These are phyloP conservation scores for Oryzias dopingdopingensis DNA, from an alignment of 2,797 vertebrate genomes.

Conservation along the genomic window DNA sequence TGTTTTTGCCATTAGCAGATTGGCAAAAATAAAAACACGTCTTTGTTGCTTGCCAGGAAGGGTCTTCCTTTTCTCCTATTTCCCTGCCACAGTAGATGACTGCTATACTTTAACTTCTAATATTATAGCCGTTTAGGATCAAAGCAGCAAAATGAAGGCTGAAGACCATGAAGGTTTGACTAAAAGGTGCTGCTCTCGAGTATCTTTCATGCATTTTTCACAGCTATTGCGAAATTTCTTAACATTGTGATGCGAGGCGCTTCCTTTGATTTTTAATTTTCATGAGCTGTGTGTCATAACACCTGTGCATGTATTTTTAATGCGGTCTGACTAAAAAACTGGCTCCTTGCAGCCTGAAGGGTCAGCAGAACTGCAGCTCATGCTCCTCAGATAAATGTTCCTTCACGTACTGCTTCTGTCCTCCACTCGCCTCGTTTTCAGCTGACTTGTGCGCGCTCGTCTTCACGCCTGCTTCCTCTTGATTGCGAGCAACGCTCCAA, in stretches of 20 bases:
- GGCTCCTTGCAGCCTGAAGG: constrained; percentile 9
- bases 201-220: constrained; percentile 8
- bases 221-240: constrained; percentile 8
- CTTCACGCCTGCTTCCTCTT: constrained; percentile 17
- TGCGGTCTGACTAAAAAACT: constrained; percentile 35
- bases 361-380: background rate
- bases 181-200: constrained; percentile 2
- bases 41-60: constrained; percentile 27
- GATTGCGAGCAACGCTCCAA: constrained; percentile 24
- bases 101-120: constrained; percentile 27
- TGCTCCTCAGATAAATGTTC: background rate
- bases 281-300: constrained; percentile 33
- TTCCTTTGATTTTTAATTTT: constrained; percentile 37
- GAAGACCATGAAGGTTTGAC: constrained; percentile 12
- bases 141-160: constrained; percentile 19
- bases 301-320: constrained; percentile 53
- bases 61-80: constrained; percentile 17
- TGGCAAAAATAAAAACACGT: background rate
- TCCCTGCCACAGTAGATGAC: constrained; percentile 21
- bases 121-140: constrained; percentile 47
- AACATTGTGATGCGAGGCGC: constrained; percentile 17
- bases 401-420: background rate
- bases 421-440: constrained; percentile 6
- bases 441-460: constrained; percentile 14
- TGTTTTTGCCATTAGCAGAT: constrained; percentile 44